Evolutionary conservation across 2,888 invertebrate genomes (phyloP).

Genomic region (Bedellia somnulentella): DNA sequence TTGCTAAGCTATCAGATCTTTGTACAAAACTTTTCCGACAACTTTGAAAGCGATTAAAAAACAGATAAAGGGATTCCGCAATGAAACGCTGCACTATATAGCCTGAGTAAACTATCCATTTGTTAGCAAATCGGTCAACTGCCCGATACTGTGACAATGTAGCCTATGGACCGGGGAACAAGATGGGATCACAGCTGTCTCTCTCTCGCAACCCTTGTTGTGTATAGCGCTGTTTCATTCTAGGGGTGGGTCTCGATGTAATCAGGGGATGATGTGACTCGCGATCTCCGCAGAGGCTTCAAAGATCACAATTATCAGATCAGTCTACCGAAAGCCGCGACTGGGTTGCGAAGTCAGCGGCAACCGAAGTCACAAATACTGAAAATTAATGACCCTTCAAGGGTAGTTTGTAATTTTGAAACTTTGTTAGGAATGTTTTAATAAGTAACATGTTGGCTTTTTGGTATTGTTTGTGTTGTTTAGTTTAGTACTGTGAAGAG

Average conservation of each 20-base stretch:
- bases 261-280: conserved; percentile 62
- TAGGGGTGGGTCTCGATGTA: conserved; percentile 57
- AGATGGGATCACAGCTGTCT: conserved; percentile 62
- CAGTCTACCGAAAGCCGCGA: conserved; percentile 58
- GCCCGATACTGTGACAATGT: conserved; percentile 52
- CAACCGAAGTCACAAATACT: too few species aligned
- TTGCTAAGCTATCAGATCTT: too few species aligned
- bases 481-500: conserved; percentile 11
- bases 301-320: conserved; percentile 60
- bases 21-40: too few species aligned
- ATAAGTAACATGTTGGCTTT: too few species aligned
- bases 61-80: too few species aligned
- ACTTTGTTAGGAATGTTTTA: too few species aligned
- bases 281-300: conserved; percentile 55
- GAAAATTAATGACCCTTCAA: too few species aligned
- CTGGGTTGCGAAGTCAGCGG: conserved; percentile 44
- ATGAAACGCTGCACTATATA: too few species aligned
- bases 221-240: conserved; percentile 23
- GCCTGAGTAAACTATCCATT: conserved; percentile 1
- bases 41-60: too few species aligned
- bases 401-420: too few species aligned
- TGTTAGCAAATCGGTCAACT: conserved; percentile 22
- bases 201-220: conserved; percentile 18
- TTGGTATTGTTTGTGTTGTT: conserved; percentile 10
- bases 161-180: conserved; percentile 62